phyloP scores from a whole-genome alignment of 2,797 vertebrate genomes.

The Periophthalmus magnuspinnatus region DNA sequence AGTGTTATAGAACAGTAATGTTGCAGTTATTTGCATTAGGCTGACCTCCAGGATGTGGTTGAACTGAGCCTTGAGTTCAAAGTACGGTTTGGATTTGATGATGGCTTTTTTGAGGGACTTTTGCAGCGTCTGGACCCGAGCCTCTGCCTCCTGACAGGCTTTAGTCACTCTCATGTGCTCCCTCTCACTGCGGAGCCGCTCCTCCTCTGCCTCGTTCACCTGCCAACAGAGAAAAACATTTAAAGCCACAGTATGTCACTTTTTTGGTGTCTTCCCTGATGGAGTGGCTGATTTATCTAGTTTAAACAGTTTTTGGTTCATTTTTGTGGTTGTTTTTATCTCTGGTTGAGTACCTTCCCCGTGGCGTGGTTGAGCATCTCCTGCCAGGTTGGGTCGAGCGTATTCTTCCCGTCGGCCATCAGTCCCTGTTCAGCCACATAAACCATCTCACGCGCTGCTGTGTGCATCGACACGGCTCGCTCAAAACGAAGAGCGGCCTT shows the following conservation, averaged over 20 bases:
- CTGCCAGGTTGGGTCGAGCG: slow-evolving; percentile 94
- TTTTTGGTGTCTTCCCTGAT: no score
- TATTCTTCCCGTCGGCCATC: slow-evolving; percentile 88
- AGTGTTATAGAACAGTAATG: no score
- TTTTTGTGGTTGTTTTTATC: no score
- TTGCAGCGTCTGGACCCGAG: slow-evolving; percentile 88
- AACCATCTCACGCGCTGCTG: slow-evolving; percentile 93
- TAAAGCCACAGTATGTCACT: neutral
- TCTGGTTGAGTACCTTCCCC: slow-evolving; percentile 76
- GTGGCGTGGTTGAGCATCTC: slow-evolving; percentile 97
- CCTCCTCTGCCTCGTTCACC: slow-evolving; percentile 95
- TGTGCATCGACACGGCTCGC: slow-evolving; percentile 92
- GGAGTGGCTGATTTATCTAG: no score
- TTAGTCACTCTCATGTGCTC: slow-evolving; percentile 91
- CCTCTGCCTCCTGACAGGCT: slow-evolving; percentile 90
- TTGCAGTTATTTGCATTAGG: neutral
- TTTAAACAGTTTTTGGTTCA: no score
- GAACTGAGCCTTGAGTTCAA: slow-evolving; percentile 93
- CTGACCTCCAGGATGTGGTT: slow-evolving; percentile 91
- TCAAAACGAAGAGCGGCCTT: slow-evolving; percentile 90
- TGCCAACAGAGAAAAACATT: slow-evolving; percentile 40
- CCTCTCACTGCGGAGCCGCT: slow-evolving; percentile 87
- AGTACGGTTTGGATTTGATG: slow-evolving; percentile 91
- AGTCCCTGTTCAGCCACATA: slow-evolving; percentile 94
- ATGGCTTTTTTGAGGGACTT: slow-evolving; percentile 91